Percentiles rank a stretch among this genome's conserved stretches.
Evolutionary conservation across 2,888 invertebrate genomes (phyloP).

Genomic region (Punctoribates punctum): DNA sequence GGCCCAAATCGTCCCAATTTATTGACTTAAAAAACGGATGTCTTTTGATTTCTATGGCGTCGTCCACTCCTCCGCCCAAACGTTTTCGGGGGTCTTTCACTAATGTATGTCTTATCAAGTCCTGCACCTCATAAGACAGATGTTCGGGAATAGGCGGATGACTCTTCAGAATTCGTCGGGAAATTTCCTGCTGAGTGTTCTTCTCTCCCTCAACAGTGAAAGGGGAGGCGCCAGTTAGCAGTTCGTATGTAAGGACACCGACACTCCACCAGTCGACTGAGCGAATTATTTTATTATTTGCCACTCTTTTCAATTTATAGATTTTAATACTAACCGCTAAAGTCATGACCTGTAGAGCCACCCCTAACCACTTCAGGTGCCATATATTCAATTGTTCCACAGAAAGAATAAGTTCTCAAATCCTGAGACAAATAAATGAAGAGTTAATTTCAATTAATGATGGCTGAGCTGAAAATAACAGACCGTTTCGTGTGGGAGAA

Average conservation of each 20-base stretch:
- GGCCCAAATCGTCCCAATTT: constrained; percentile 76
- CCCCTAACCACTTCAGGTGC: constrained; percentile 78
- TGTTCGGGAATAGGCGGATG: constrained; percentile 83
- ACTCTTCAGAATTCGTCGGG: constrained; percentile 78
- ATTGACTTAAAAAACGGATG: constrained; percentile 83
- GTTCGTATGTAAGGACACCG: constrained; percentile 91
- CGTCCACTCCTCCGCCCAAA: constrained; percentile 77
- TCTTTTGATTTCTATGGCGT: constrained; percentile 81
- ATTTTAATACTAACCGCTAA: constrained; percentile 66
- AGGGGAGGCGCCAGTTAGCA: constrained; percentile 92
- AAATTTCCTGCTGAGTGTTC: constrained; percentile 92
- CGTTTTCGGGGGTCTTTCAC: constrained; percentile 84
- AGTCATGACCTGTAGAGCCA: constrained; percentile 86
- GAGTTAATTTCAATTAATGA: neutral
- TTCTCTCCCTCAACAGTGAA: constrained; percentile 93
- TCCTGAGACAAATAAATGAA: constrained; percentile 55
- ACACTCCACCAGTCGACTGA: constrained; percentile 97
- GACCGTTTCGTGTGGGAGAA: constrained; percentile 65
- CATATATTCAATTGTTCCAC: constrained; percentile 98
- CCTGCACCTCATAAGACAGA: constrained; percentile 68
- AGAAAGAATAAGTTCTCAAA: constrained; percentile 89
- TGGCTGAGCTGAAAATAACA: constrained; percentile 48
- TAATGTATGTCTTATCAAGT: constrained; percentile 75
- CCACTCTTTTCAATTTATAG: constrained; percentile 51
- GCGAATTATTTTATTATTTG: constrained; percentile 22